Evolutionary conservation across 2,113 vertebrate species (phyloP).

Genomic region (Mus spicilegus): DNA sequence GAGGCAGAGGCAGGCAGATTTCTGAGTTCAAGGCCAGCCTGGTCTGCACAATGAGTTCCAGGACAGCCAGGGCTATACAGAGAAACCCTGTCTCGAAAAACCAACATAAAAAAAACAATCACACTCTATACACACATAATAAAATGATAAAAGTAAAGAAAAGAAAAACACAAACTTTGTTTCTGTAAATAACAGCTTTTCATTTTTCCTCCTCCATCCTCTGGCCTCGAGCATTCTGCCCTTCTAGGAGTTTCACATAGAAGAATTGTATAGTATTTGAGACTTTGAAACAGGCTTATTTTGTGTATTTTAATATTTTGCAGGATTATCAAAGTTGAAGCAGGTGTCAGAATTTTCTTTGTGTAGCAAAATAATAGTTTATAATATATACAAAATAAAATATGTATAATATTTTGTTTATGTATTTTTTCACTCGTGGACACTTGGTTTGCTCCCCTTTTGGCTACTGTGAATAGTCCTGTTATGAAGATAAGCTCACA

Average conservation of each 20-base stretch:
- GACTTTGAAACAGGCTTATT: background rate
- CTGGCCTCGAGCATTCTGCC: background rate
- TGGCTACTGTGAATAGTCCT: background rate
- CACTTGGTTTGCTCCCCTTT: background rate
- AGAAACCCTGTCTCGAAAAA: too few species aligned
- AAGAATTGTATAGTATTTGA: background rate
- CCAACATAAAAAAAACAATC: too few species aligned
- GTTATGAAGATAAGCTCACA: background rate
- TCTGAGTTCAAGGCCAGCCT: too few species aligned
- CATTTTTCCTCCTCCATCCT: background rate
- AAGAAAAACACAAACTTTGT: background rate
- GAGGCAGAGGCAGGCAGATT: too few species aligned
- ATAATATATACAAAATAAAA: background rate
- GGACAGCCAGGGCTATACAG: too few species aligned
- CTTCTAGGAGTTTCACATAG: background rate
- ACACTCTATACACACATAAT: too few species aligned
- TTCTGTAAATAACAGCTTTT: background rate
- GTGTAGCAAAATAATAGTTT: background rate
- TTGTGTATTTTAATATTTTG: background rate
- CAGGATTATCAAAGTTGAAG: background rate
- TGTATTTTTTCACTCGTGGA: background rate
- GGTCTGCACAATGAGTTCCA: too few species aligned
- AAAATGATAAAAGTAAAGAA: too few species aligned
- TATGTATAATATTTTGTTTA: background rate
- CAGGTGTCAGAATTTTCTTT: background rate